phyloP scores from a whole-genome alignment of 2,113 vertebrate genomes.

The Nothocercus julius region DNA sequence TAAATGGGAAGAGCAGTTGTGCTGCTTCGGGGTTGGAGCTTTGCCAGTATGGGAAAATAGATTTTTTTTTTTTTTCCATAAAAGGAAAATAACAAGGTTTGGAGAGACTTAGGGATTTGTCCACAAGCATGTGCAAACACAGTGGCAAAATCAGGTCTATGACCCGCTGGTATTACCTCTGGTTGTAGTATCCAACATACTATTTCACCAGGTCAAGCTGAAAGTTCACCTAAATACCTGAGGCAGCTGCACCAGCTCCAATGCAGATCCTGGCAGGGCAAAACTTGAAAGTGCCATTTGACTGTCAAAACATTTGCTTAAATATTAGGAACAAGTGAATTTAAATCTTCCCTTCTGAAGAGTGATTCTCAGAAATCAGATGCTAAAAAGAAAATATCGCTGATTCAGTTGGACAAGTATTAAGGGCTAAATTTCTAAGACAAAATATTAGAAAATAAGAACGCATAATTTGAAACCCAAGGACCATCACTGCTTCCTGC shows the following conservation, averaged over 20 bases:
- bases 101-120: neutral
- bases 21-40: too few relatives aligned
- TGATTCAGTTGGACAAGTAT: neutral
- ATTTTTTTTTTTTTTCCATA: neutral
- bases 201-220: neutral
- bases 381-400: neutral
- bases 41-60: too few relatives aligned
- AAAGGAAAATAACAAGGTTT: neutral
- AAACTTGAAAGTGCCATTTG: neutral
- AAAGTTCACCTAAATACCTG: neutral
- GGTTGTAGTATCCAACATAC: neutral
- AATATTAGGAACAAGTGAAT: neutral
- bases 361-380: neutral
- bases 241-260: neutral
- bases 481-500: neutral
- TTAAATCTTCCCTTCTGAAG: neutral
- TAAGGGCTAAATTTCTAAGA: neutral
- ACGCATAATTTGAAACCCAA: neutral
- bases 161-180: neutral
- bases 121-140: neutral
- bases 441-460: neutral
- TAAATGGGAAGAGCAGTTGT: neutral
- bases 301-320: neutral
- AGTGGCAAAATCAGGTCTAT: accelerated
- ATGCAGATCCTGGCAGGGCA: neutral